These are phyloP conservation scores for Agelaius phoeniceus DNA, from an alignment of 2,113 vertebrate genomes.

Conservation along the genomic window DNA sequence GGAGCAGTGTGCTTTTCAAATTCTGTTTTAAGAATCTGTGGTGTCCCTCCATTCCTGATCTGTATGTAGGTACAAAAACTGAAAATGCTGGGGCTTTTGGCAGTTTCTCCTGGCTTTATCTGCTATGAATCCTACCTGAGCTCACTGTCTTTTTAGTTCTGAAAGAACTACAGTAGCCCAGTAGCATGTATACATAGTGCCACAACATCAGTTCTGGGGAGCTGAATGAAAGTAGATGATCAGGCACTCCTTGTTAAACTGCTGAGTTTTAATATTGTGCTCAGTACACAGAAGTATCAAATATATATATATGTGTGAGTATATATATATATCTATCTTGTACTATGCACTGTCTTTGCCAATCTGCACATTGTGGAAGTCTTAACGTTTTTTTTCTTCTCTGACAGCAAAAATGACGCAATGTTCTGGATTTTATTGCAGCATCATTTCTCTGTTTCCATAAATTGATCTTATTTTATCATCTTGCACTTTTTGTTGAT, in stretches of 20 bases:
- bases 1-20: not conserved
- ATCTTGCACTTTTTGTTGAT: not conserved
- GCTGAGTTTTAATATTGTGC: not conserved
- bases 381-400: not conserved
- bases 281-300: not conserved
- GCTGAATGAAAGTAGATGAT: not conserved
- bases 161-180: not conserved
- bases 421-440: not conserved
- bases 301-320: not conserved
- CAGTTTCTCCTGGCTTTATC: not conserved
- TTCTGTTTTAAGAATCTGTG: not conserved
- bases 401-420: not conserved
- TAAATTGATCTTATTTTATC: constrained; percentile 1
- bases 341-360: not conserved
- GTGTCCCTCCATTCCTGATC: not conserved
- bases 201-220: not conserved
- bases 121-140: not conserved
- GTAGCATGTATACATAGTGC: fast-evolving
- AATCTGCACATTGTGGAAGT: not conserved
- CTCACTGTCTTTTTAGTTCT: not conserved
- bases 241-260: not conserved
- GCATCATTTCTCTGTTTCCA: not conserved
- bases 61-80: not conserved
- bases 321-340: not conserved
- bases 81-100: not conserved